Base-by-base conservation (phyloP, 2,797 vertebrate species). In the Erpetoichthys calabaricus region DNA sequence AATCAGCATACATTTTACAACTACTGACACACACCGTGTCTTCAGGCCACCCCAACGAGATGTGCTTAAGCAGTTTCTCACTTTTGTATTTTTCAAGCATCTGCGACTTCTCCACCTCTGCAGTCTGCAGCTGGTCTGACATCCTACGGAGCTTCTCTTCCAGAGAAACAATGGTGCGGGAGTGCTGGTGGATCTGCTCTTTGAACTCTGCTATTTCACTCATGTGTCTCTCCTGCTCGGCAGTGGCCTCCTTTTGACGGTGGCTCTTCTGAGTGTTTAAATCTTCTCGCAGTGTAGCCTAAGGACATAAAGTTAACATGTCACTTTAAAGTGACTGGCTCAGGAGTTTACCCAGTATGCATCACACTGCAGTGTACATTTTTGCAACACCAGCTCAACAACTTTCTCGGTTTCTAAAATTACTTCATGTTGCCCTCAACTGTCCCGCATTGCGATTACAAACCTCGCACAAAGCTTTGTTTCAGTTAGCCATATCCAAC, bases 171-270 rank as follows among this genome's bases (percentile, higher is more conserved):
- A 90, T 86, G 0, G 86, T 89, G 77, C 71, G 69, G 0, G 87
- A 70, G 45, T 88, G 84, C 67, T 89, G 88, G 42, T 65, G 83
- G 62, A 78, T 75, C 47, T 86, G 84, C 47, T 87, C 86, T 55
- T 79, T 82, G 0, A 84, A 89, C 45, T 70, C 78, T 1, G 44
- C 4, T 8, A 77, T 56, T 50, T 79, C 79, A 4, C 67, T 59
- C 8, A 70, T 68, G 43, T 75, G 68, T 1, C 63, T 63, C 2
- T 63, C 71, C 54, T 66, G 75, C 73, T 76, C 74, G 0, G 64
- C 7, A 7, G 78, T 70, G 0, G 54, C 66, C 57, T 78, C 67
- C 1, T 72, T 75, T 60, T 62, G 71, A 25, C 25, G 25, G 25
- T 25, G 25, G 25, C 25, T 25, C 25, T 43, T 60, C 62, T 60